Evolutionary conservation across 2,797 vertebrate genomes (phyloP).

Genomic region (Perodicticus potto): DNA sequence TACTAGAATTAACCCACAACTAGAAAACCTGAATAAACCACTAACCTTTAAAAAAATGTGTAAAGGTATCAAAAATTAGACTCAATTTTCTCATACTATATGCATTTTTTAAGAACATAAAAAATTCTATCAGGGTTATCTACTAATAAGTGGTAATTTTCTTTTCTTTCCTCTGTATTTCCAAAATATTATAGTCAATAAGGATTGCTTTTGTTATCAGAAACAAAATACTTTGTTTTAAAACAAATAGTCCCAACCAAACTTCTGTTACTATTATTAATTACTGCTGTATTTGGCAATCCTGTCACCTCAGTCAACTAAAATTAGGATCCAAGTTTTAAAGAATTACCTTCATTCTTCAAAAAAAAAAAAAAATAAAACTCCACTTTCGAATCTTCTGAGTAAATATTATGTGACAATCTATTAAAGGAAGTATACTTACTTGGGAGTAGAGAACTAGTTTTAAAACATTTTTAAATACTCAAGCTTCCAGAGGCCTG

Average conservation of each 20-base stretch:
- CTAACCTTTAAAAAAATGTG: neutral
- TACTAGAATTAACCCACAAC: neutral
- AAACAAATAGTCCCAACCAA: neutral
- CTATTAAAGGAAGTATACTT: neutral
- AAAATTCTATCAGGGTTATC: neutral
- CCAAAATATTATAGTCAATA: neutral
- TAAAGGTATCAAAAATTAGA: neutral
- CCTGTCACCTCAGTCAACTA: slow-evolving; percentile 19
- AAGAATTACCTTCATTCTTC: neutral
- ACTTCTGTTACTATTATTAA: neutral
- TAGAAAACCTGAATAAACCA: slow-evolving; percentile 29
- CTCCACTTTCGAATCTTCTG: neutral
- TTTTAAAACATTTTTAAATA: slow-evolving; percentile 26
- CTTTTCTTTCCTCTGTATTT: neutral
- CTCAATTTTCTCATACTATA: neutral
- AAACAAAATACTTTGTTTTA: slow-evolving; percentile 52
- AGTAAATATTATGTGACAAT: neutral
- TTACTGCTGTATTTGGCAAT: neutral
- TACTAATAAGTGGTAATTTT: neutral
- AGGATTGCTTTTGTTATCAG: neutral
- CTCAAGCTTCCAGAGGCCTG: neutral
- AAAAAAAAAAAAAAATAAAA: neutral
- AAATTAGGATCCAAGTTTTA: neutral
- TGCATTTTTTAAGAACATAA: neutral
- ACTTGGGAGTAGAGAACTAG: neutral